Evolutionary conservation across 2,888 invertebrate genomes (phyloP), one percentile per base, ranked within the genome.

Genomic region (Andrena haemorrhoa): DNA sequence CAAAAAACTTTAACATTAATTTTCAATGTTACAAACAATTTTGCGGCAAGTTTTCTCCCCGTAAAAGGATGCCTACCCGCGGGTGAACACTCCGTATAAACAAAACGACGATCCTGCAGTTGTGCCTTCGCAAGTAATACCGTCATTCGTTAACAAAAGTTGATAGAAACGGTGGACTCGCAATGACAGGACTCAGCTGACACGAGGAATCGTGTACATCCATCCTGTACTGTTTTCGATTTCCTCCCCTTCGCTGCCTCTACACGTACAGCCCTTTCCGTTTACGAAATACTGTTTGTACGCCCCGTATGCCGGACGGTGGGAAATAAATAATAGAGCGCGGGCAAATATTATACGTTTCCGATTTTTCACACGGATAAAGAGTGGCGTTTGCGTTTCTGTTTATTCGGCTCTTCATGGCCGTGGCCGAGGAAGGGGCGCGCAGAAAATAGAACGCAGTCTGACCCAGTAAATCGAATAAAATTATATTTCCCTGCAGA

Each of bases 271-370:
- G 4, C 8, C 10, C 56, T 26, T 16, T 5, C 35, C 23, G 6
- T 23, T 16, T 65, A 31, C 58, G 31, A 41, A 74, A 60, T 3
- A n/a, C 47, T 26, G 31, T 20, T 16, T 60, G 26, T 12, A 23
- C 26, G 8, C 49, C 41, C 2, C 29, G 69, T 47, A 26, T 58
- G 2, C 12, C 53, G 23, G 12, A 26, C 56, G 56, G 60, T 35
- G 29, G 41, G 60, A 60, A 61, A 76, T 83, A 79, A 76, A 86
- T 80, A 83, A 83, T 64, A 51, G 7, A 56, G n/a, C 66, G 16
- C 29, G 31, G 64, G 69, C 35, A 85, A 86, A 85, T 83, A 80
- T 78, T 66, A 73, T 65, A 60, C 60, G 29, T 60, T 73, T 69
- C 41, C 73, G 61, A 84, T 79, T 80, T 86, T 78, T 75, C 47